Base-by-base conservation (phyloP, 2,113 vertebrate species). In the Odobenus rosmarus region DNA sequence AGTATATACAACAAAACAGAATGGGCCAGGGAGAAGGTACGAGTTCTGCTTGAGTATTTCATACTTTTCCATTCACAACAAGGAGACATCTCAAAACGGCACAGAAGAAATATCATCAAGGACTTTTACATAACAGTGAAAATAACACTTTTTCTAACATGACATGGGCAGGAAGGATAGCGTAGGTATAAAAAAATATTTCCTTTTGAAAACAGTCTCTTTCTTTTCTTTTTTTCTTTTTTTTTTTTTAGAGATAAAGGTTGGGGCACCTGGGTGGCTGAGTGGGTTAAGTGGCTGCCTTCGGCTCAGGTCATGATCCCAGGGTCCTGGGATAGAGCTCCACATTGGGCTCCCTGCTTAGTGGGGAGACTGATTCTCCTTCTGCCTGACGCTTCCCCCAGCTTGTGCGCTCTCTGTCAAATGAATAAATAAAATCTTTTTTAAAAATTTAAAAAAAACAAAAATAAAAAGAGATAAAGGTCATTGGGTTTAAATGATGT, bases 141-240 rank as follows among this genome's bases (percentile, higher is more conserved):
- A 96, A 95, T 83, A 93, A 96, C 72, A 96, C 89, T 93, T 94
- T 96, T 69, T 92, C 39, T 93, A 96, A 87, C 51, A 96, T 87
- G 69, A 93, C 83, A 89, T 7, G 23, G 62, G 28, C 95, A 96
- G 96, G 97, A 97, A 97, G 90, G 59, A 97, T 19, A 97, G 89
- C 7, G 28, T 96, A 87, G 96, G 95, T 80, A 91, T n/a, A 91
- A 14, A 83, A 96, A 88, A 93, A 87, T 55, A 72, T 67, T 96
- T 96, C 81, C 90, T 93, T 89, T 96, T 86, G 53, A 93, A 87
- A 94, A 97, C 4, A 93, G 90, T 88, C 82, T 96, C 72, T 76
- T 85, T 64, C 39, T 42, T 69, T 80, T 91, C 18, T 33, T 33
- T 69, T 80, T 83, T 69, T 72, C 8, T 94, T 28, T 59, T 15